Conservation (phyloP, 1,140 invertebrate genomes). For the Achatina immaculata region DNA sequence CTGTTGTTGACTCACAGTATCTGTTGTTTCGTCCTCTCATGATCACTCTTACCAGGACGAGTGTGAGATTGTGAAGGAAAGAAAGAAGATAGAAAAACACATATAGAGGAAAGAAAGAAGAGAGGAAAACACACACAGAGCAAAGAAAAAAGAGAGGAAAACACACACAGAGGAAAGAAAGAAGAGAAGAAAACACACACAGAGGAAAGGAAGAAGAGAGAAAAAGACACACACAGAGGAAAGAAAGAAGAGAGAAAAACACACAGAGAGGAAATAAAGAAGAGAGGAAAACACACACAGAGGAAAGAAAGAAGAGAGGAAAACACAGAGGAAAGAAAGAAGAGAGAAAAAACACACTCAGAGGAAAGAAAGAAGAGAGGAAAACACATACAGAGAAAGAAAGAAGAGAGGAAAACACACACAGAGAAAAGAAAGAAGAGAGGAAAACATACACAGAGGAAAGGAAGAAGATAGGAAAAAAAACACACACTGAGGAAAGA, state of each 20-base stretch:
- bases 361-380: neutral
- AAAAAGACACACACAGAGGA: neutral
- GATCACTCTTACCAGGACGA: no score
- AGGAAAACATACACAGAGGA: neutral
- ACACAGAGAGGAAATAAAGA: neutral
- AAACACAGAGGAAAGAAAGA: neutral
- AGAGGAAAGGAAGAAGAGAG: neutral
- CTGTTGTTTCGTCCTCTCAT: no score
- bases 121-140: no score
- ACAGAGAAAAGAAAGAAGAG: neutral
- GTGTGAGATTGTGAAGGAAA: no score
- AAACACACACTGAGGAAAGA: neutral
- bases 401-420: neutral
- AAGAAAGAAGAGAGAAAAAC: neutral
- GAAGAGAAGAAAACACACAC: neutral
- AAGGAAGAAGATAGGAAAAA: neutral
- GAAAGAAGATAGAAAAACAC: slow-evolving; percentile 12
- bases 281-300: neutral
- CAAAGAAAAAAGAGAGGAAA: neutral
- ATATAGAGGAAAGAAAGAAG: no score
- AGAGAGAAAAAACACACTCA: neutral
- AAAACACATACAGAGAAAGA: neutral
- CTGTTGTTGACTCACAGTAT: no score
- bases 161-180: neutral
- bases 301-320: neutral